These are phyloP conservation scores for Argynnis bischoffii DNA, from an alignment of 2,888 invertebrate species.

Conservation along the genomic window DNA sequence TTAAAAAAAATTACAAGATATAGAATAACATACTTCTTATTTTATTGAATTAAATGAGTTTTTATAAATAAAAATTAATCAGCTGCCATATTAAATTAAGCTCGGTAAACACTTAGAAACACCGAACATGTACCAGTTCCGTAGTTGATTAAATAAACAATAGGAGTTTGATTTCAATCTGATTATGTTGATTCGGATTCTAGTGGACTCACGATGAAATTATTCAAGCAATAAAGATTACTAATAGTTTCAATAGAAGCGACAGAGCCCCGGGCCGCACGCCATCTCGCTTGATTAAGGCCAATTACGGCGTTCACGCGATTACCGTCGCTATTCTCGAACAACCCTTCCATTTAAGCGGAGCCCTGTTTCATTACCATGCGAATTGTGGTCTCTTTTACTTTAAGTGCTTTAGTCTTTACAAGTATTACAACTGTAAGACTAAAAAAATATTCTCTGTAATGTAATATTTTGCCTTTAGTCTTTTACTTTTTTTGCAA, in stretches of 20 bases:
- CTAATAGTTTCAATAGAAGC: constrained; percentile 48
- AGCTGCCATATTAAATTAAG: not conserved
- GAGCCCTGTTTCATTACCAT: constrained; percentile 45
- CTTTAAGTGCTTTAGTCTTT: constrained; percentile 20
- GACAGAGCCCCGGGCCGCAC: constrained; percentile 53
- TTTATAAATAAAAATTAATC: too few species aligned
- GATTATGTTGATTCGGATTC: constrained; percentile 34
- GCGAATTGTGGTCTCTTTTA: constrained; percentile 30
- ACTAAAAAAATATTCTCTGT: not conserved
- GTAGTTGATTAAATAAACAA: constrained; percentile 23
- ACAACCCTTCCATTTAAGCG: constrained; percentile 66
- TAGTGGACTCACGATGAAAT: constrained; percentile 36
- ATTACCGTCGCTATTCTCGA: constrained; percentile 69
- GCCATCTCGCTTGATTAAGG: constrained; percentile 72
- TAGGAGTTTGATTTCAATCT: constrained; percentile 22
- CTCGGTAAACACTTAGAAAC: constrained; percentile 1
- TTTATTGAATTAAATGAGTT: not conserved
- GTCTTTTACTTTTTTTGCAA: not conserved
- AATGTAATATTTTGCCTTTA: not conserved
- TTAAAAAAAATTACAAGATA: not conserved
- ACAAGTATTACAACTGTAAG: constrained; percentile 14
- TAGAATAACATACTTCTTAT: not conserved
- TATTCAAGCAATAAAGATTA: constrained; percentile 42
- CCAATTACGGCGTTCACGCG: constrained; percentile 73
- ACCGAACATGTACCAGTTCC: constrained; percentile 15